A percentile compares a stretch with the other conserved stretches of the same genome.
These are phyloP conservation scores for Agelas oroides DNA, from an alignment of 37 sponge, comb jelly and placozoan genomes.

Conservation along the genomic window DNA sequence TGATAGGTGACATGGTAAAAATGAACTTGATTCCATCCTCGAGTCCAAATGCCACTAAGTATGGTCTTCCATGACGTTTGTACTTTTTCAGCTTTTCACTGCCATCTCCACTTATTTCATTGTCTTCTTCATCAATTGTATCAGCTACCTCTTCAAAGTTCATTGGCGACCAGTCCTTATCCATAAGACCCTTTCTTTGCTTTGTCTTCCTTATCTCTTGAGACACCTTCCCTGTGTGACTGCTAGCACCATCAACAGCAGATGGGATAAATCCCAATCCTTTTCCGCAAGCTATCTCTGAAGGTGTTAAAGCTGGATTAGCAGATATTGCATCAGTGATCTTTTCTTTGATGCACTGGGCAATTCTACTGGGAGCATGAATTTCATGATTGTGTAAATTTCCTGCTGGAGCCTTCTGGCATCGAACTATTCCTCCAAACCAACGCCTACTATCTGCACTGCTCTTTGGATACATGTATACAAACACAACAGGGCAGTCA, in stretches of 20 bases:
- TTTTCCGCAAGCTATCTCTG: constrained; percentile 21
- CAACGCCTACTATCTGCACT: background rate
- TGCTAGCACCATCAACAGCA: constrained; percentile 39
- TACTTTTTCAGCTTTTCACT: constrained; percentile 12
- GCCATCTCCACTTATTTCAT: constrained; percentile 17
- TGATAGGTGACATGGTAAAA: constrained; percentile 34
- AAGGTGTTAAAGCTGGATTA: constrained; percentile 24
- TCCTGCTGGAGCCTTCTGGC: background rate
- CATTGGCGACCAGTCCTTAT: constrained; percentile 11
- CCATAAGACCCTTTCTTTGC: constrained; percentile 17
- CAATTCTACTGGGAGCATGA: constrained; percentile 19
- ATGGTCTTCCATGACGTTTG: constrained; percentile 1
- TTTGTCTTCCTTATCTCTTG: constrained; percentile 26
- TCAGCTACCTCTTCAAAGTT: constrained; percentile 44
- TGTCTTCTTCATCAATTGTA: constrained; percentile 25
- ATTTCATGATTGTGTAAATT: constrained; percentile 27
- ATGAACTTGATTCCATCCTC: constrained; percentile 14
- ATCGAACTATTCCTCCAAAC: constrained; percentile 7
- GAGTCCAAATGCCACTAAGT: constrained; percentile 17
- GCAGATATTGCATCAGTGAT: constrained; percentile 8
- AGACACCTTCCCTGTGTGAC: constrained; percentile 25
- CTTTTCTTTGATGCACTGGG: background rate
- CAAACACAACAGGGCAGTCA: constrained; percentile 24
- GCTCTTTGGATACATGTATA: background rate
- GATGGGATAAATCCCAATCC: constrained; percentile 32